Percentiles rank a stretch among this genome's conserved stretches.
Conservation (phyloP, 2,888 invertebrate genomes). For the Polylopha cassiicola region DNA sequence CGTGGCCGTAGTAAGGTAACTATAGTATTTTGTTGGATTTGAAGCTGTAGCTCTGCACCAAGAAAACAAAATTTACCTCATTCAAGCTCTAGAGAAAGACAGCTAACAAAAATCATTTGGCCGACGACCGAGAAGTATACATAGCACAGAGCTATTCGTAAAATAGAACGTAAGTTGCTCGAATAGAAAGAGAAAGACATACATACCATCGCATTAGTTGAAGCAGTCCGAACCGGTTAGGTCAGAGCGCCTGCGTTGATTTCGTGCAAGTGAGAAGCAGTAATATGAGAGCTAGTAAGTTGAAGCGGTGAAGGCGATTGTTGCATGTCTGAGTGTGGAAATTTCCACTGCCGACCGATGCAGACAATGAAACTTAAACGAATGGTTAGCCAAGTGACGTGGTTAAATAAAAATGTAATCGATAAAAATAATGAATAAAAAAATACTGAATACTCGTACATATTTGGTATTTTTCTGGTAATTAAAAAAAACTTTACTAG, state of each 20-base stretch:
- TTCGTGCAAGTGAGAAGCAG: constrained; percentile 49
- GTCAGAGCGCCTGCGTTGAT: constrained; percentile 72
- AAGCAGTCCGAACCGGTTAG: constrained; percentile 57
- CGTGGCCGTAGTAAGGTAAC: constrained; percentile 60
- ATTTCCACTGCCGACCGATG: constrained; percentile 76
- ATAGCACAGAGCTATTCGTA: constrained; percentile 76
- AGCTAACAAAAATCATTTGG: constrained; percentile 74
- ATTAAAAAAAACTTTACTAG: no score
- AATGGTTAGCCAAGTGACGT: constrained; percentile 48
- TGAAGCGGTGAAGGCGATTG: constrained; percentile 53
- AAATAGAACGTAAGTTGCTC: constrained; percentile 70
- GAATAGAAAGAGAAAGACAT: constrained; percentile 53
- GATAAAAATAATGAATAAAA: constrained; percentile 7
- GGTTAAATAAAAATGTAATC: constrained; percentile 13
- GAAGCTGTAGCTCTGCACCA: constrained; percentile 74
- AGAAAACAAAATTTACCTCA: constrained; percentile 70
- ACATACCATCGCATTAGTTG: constrained; percentile 37
- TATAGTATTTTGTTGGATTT: constrained; percentile 72
- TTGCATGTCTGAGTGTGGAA: constrained; percentile 74
- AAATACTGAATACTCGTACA: no score
- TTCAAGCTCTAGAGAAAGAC: constrained; percentile 77
- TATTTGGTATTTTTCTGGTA: no score
- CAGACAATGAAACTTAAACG: constrained; percentile 74
- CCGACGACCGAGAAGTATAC: constrained; percentile 76
- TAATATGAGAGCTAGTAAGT: constrained; percentile 39